phyloP scores from a whole-genome alignment of 1,140 invertebrate genomes.

The Melitaea cinxia region DNA sequence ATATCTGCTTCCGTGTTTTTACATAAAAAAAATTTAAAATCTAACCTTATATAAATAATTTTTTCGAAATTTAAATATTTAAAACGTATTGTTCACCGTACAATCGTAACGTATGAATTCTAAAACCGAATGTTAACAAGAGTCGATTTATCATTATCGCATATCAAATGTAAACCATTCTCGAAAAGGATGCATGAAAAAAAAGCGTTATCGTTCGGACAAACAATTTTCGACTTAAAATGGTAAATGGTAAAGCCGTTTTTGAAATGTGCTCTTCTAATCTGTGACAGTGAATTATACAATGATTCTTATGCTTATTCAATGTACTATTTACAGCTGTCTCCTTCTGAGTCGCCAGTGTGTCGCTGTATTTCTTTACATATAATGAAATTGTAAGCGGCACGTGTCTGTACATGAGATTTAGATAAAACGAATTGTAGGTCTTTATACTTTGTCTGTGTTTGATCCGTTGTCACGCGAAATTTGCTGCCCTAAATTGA shows the following conservation, averaged over 20 bases:
- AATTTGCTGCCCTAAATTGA: no score
- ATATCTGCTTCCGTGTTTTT: no score
- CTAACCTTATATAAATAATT: no score
- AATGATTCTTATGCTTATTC: neutral
- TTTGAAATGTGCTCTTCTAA: neutral
- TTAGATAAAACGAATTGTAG: no score
- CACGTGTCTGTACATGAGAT: no score
- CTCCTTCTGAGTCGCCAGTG: neutral
- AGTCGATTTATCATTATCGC: conserved; percentile 12
- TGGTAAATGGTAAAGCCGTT: neutral
- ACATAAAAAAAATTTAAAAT: no score
- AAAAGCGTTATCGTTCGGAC: neutral
- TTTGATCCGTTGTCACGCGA: no score
- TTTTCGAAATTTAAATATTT: neutral
- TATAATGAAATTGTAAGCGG: neutral
- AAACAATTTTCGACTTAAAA: neutral
- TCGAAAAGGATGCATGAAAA: conserved; percentile 6
- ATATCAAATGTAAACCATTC: conserved; percentile 6
- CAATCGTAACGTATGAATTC: conserved; percentile 11
- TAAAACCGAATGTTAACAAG: conserved; percentile 9
- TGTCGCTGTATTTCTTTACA: neutral
- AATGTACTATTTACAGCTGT: neutral
- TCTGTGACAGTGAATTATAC: neutral
- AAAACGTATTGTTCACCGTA: neutral
- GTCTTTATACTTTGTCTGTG: no score